A percentile compares a stretch with the other conserved stretches of the same genome.
Evolutionary conservation across 2,113 vertebrate genomes (phyloP).

Genomic region (Nestor notabilis): DNA sequence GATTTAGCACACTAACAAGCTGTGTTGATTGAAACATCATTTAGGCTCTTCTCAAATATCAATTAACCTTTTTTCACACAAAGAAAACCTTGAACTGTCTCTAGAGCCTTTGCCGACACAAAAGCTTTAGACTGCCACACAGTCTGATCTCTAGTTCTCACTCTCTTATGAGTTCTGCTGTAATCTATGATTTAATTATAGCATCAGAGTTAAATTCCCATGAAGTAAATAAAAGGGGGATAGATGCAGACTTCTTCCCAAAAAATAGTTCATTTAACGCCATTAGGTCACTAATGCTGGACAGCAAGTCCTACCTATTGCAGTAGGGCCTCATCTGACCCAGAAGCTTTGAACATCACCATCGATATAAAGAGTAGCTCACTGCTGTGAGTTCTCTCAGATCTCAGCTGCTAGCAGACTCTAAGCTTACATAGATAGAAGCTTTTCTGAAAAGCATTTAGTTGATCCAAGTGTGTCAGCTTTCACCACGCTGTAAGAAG

Average conservation of each 20-base stretch:
- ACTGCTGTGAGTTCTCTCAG: neutral
- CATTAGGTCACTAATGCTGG: neutral
- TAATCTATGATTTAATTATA: neutral
- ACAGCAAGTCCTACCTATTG: neutral
- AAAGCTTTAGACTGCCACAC: neutral
- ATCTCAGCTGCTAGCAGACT: neutral
- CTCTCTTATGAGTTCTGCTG: neutral
- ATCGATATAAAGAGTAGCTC: neutral
- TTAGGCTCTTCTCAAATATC: neutral
- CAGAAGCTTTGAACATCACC: neutral
- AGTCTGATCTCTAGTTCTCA: neutral
- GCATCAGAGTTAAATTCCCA: neutral
- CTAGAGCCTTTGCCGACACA: neutral
- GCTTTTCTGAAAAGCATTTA: neutral
- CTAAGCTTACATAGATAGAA: fast-evolving
- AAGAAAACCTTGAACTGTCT: neutral
- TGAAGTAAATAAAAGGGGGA: neutral
- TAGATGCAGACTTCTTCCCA: neutral
- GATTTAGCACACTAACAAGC: neutral
- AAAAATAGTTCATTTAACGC: neutral
- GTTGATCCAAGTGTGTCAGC: neutral
- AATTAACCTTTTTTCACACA: neutral
- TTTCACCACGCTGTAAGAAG: fast-evolving
- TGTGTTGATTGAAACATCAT: neutral
- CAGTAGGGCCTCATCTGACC: neutral